Conservation (phyloP, 2,888 invertebrate genomes). For the Drosophila stalkeri region DNA sequence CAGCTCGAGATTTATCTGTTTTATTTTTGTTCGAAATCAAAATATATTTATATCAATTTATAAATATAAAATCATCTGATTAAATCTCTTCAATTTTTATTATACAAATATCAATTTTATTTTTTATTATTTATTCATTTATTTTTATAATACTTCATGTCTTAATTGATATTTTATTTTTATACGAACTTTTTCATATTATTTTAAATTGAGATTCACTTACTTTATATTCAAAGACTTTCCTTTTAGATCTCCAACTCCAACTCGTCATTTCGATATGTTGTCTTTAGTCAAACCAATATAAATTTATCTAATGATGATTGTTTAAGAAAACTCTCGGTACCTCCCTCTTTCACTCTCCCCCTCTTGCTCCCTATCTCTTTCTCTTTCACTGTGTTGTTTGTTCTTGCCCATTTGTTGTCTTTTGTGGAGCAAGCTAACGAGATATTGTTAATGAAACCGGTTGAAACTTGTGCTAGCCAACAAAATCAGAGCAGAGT, state of each 20-base stretch:
- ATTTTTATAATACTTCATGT: neutral
- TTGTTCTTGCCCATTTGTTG: conserved; percentile 3
- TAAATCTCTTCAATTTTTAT: neutral
- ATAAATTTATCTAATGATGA: conserved; percentile 61
- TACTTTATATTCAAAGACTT: neutral
- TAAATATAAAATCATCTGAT: neutral
- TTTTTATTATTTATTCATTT: neutral
- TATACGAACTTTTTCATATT: neutral
- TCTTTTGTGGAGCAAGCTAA: conserved; percentile 29
- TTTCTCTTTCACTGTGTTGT: neutral
- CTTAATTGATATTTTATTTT: neutral
- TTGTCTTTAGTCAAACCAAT: conserved; percentile 19
- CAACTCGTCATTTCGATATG: neutral
- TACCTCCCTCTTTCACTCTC: neutral
- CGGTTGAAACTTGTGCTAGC: conserved; percentile 50
- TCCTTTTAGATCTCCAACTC: neutral
- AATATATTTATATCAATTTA: neutral
- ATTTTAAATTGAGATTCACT: neutral
- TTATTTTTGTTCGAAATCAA: neutral
- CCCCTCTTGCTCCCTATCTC: neutral
- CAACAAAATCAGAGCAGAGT: conserved; percentile 48
- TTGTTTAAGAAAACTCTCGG: conserved; percentile 44
- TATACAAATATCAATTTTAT: neutral
- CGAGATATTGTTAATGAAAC: conserved; percentile 62
- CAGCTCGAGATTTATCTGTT: neutral